phyloP scores from a whole-genome alignment of 2,113 vertebrate species.

The Centropristis striata region DNA sequence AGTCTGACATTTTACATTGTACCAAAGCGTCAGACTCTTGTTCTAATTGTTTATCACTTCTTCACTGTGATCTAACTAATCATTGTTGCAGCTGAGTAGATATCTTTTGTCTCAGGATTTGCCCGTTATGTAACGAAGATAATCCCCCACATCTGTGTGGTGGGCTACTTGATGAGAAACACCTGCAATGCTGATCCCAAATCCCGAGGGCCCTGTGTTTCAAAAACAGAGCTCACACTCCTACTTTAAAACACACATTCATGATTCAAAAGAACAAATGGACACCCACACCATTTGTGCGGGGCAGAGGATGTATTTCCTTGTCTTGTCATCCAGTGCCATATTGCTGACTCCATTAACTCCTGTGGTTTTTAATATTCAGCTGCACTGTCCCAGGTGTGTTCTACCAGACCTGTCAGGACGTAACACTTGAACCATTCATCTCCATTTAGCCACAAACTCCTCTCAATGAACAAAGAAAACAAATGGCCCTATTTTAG shows the following conservation, averaged over 20 bases:
- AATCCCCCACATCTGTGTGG: slow-evolving; percentile 23
- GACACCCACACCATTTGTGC: not conserved
- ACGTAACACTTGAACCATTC: slow-evolving; percentile 51
- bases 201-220: not conserved
- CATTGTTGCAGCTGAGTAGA: slow-evolving; percentile 15
- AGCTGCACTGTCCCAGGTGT: slow-evolving; percentile 51
- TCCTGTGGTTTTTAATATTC: slow-evolving; percentile 68
- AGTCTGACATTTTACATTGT: slow-evolving; percentile 15
- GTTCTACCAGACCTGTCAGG: slow-evolving; percentile 49
- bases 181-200: slow-evolving; percentile 20
- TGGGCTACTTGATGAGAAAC: slow-evolving; percentile 13
- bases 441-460: slow-evolving; percentile 69
- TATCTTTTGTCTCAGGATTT: slow-evolving; percentile 23
- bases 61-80: slow-evolving; percentile 26
- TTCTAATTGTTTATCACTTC: slow-evolving; percentile 31
- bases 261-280: slow-evolving; percentile 2
- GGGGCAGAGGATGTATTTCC: slow-evolving; percentile 32
- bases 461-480: slow-evolving; percentile 47
- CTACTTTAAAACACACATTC: not conserved
- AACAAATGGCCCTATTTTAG: slow-evolving; percentile 63
- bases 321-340: slow-evolving; percentile 30
- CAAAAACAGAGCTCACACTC: not conserved
- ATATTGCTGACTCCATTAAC: slow-evolving; percentile 59
- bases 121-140: slow-evolving; percentile 16
- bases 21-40: not conserved